Conservation (phyloP, 2,888 invertebrate species). For the Apodemia zela region DNA sequence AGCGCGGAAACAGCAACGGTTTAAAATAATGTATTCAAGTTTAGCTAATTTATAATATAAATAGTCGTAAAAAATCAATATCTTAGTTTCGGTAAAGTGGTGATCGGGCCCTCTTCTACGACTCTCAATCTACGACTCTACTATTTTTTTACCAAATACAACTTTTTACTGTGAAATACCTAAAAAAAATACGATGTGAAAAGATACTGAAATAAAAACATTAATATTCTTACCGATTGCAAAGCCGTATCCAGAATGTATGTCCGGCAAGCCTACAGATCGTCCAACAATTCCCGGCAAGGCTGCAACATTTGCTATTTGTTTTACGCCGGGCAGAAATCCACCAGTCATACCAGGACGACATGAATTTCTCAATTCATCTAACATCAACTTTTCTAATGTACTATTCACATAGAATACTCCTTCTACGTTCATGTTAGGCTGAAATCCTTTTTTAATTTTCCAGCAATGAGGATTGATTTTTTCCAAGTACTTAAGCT, state of each 20-base stretch:
- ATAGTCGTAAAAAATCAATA: too few species aligned
- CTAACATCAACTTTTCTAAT: constrained; percentile 97
- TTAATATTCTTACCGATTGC: constrained; percentile 88
- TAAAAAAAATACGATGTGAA: neutral
- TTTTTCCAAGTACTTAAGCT: constrained; percentile 95
- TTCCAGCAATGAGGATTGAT: constrained; percentile 91
- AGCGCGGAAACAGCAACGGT: too few species aligned
- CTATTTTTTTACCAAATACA: too few species aligned
- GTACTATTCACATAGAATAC: constrained; percentile 96
- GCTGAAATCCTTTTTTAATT: constrained; percentile 99
- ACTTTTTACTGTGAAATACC: too few species aligned
- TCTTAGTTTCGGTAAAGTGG: too few species aligned
- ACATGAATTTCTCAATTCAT: constrained; percentile 95
- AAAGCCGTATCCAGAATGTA: constrained; percentile 99
- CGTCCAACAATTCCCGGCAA: constrained; percentile 97
- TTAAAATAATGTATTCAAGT: too few species aligned
- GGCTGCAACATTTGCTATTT: constrained; percentile 99
- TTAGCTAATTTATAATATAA: too few species aligned
- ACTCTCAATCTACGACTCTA: too few species aligned
- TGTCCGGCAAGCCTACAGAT: constrained; percentile 97
- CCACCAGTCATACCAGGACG: constrained; percentile 95
- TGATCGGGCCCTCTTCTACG: too few species aligned
- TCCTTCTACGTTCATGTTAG: constrained; percentile 99
- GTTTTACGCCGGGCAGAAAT: constrained; percentile 98
- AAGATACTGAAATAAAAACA: neutral